Conservation (phyloP, 2,888 invertebrate species). For the Drosophila planitibia region DNA sequence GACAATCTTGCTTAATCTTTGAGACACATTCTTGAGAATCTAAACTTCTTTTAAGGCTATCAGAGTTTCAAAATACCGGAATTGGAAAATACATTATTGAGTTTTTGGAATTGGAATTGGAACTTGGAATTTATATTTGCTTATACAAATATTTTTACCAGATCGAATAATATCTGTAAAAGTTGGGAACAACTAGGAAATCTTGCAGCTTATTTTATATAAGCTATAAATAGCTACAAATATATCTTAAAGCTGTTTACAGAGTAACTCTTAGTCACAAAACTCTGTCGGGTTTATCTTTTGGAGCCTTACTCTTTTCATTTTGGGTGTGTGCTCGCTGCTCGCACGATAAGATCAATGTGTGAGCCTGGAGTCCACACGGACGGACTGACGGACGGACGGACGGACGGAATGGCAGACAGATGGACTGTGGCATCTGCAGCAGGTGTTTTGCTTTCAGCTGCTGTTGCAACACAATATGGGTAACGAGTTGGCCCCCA, state of each 20-base stretch:
- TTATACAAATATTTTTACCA: neutral
- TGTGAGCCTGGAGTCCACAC: conserved; percentile 46
- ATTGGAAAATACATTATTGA: no score
- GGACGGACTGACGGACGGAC: conserved; percentile 4
- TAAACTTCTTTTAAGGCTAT: neutral
- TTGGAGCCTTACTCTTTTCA: conserved; percentile 57
- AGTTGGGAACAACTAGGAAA: neutral
- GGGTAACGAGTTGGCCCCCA: conserved; percentile 72
- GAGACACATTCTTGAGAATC: neutral
- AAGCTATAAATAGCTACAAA: neutral
- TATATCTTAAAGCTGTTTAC: neutral
- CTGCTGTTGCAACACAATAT: conserved; percentile 63
- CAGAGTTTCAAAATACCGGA: neutral
- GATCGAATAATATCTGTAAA: neutral
- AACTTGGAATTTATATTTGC: neutral
- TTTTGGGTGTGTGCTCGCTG: conserved; percentile 69
- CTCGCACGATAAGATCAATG: conserved; percentile 70
- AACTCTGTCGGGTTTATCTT: conserved; percentile 9
- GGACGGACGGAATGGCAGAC: neutral
- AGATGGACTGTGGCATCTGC: conserved; percentile 64
- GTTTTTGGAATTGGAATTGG: no score
- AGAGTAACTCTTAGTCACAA: neutral
- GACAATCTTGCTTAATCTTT: neutral
- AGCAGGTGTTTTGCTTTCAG: conserved; percentile 75
- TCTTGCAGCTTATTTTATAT: neutral